Base-by-base conservation (phyloP, 2,113 vertebrate genomes). In the Astur gentilis region DNA sequence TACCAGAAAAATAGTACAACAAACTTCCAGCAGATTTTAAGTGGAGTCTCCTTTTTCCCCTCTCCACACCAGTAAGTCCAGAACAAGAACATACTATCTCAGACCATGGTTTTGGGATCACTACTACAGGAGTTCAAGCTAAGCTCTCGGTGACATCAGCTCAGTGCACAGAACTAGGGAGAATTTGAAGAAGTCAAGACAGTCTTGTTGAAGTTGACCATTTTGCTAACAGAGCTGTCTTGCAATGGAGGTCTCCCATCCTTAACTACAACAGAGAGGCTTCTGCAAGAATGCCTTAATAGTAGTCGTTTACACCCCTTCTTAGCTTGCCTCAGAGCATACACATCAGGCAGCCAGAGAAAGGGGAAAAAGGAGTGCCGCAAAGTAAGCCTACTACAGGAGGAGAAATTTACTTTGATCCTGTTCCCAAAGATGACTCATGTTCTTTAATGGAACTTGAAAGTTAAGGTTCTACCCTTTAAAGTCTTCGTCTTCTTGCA, bases 371-470 rank as follows among this genome's bases (percentile, higher is more conserved):
- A 95, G 70, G 73, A 90, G 58, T 25, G 40, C 57, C 81, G 22
- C 75, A 44, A 42, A 89, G 27, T 5, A 16, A 94, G 18, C 4
- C 82, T 82, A 12, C 75, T 67, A 44, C 75, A 27, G 36, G 71
- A 78, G 54, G 21, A 94, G 50, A 78, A 84, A 15, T 88, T 85
- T 14, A 7, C 95, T 97, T 97, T 95, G 93, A 97, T 94, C 82
- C 79, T 38, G 34, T 91, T 96, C 96, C 95, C 95, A 90, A 49
- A 36, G 85, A 90, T 96, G 89, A 96, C 64, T 97, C 94, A 97
- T 7, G 2, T 13, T 76, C 87, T 62, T 93, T n/a, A 95, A 47
- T 1, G 0, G 70, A 58, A 87, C 89, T 87, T 96, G 69, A 94
- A 95, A 95, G 94, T 77, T 75, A 91, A 94, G 70, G 87, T 85